These are phyloP conservation scores for Ciconia stormi DNA, from an alignment of 2,113 vertebrate species.

Conservation along the genomic window DNA sequence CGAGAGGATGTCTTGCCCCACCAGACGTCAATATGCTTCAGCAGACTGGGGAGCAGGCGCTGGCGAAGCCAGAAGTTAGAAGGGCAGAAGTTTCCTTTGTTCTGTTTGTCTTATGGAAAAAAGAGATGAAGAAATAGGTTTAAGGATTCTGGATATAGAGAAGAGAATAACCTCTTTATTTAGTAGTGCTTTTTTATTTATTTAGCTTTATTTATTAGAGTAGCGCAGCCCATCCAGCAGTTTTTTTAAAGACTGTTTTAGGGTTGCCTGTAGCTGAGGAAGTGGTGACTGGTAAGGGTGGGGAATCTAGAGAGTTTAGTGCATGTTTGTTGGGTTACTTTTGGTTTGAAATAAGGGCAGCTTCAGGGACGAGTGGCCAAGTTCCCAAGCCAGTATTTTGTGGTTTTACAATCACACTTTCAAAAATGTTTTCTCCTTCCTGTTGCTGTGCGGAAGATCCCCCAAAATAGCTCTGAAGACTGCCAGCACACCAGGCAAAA, in stretches of 20 bases:
- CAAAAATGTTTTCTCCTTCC: slow-evolving; percentile 52
- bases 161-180: background rate
- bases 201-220: background rate
- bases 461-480: slow-evolving; percentile 36
- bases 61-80: background rate
- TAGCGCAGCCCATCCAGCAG: background rate
- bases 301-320: background rate
- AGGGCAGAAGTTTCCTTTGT: background rate
- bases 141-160: background rate
- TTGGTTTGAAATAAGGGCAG: slow-evolving; percentile 13
- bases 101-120: background rate
- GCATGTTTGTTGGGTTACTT: background rate
- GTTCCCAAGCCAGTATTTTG: slow-evolving; percentile 39
- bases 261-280: background rate
- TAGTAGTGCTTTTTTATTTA: background rate
- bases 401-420: slow-evolving; percentile 62
- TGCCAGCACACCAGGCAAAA: background rate
- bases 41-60: rapidly evolving
- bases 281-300: background rate
- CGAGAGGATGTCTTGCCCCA: background rate
- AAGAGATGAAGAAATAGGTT: background rate
- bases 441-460: slow-evolving; percentile 26
- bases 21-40: background rate
- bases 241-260: background rate
- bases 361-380: background rate